phyloP scores from a whole-genome alignment of 2,888 invertebrate genomes.

The Leptothorax acervorum region DNA sequence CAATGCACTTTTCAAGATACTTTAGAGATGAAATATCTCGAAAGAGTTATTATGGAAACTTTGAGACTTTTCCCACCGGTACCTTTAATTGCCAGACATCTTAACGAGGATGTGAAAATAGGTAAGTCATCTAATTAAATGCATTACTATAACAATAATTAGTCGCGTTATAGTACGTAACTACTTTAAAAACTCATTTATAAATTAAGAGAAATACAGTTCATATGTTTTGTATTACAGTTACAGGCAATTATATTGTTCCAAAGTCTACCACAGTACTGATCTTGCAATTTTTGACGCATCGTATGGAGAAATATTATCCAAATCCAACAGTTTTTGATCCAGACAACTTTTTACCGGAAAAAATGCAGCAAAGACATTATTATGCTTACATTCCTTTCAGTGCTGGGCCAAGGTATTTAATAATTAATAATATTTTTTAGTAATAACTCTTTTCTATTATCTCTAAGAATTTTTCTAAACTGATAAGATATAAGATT shows the following conservation, averaged over 20 bases:
- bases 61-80: slow-evolving; percentile 93
- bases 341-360: slow-evolving; percentile 95
- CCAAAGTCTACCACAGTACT: slow-evolving; percentile 91
- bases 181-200: not conserved
- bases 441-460: not conserved
- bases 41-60: slow-evolving; percentile 93
- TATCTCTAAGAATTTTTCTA: not conserved
- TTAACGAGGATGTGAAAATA: slow-evolving; percentile 91
- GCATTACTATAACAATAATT: not conserved
- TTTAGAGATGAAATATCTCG: slow-evolving; percentile 94
- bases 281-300: slow-evolving; percentile 89
- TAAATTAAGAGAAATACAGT: not conserved
- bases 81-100: slow-evolving; percentile 91
- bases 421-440: not conserved
- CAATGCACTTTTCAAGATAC: slow-evolving; percentile 93
- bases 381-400: slow-evolving; percentile 94
- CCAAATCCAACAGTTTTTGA: slow-evolving; percentile 92
- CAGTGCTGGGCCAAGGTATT: slow-evolving; percentile 91
- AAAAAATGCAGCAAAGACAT: slow-evolving; percentile 91
- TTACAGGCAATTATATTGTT: slow-evolving; percentile 88
- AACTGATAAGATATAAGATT: not conserved
- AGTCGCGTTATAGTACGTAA: not conserved
- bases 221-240: slow-evolving; percentile 80
- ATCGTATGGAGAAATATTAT: slow-evolving; percentile 91
- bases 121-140: slow-evolving; percentile 85